Percentiles rank a stretch among this genome's conserved stretches.
Evolutionary conservation across 2,113 vertebrate species (phyloP).

Genomic region (Lepisosteus osseus): DNA sequence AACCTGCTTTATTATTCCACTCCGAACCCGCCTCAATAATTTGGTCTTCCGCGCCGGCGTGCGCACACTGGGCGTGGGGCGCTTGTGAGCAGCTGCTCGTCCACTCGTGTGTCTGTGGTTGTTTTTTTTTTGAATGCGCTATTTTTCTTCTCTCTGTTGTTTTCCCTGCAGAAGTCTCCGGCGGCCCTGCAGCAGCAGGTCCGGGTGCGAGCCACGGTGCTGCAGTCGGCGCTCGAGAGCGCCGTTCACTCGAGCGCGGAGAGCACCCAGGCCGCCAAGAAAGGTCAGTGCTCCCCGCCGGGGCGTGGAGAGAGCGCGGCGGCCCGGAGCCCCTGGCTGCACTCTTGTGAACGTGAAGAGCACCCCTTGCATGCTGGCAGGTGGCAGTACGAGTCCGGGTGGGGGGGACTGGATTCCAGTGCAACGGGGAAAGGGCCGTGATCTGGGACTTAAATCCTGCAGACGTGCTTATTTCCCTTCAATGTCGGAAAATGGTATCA

Average conservation of each 20-base stretch:
- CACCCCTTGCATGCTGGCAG: too few species aligned
- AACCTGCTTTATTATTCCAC: slow-evolving; percentile 83
- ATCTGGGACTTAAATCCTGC: too few species aligned
- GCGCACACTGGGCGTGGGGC: slow-evolving; percentile 17
- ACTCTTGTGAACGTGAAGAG: too few species aligned
- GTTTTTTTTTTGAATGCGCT: background rate
- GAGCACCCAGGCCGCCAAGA: slow-evolving; percentile 73
- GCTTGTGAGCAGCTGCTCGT: background rate
- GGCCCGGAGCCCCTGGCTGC: slow-evolving; percentile 72
- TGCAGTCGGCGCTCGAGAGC: slow-evolving; percentile 89
- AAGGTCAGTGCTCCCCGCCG: slow-evolving; percentile 64
- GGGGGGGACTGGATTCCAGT: too few species aligned
- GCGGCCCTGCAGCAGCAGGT: slow-evolving; percentile 70
- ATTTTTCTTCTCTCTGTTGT: slow-evolving; percentile 35
- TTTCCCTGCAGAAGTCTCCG: slow-evolving; percentile 64
- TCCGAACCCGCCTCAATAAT: slow-evolving; percentile 94
- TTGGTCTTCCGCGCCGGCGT: slow-evolving; percentile 53
- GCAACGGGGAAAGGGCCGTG: too few species aligned
- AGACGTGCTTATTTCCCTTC: too few species aligned
- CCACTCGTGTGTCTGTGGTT: slow-evolving; percentile 1
- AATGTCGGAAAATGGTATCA: too few species aligned
- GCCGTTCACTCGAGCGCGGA: slow-evolving; percentile 67
- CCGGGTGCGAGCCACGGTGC: slow-evolving; percentile 76
- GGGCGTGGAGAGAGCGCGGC: slow-evolving; percentile 69
- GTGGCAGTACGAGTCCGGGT: too few species aligned